Percentiles rank a stretch among this genome's conserved stretches.
phyloP scores from a whole-genome alignment of 2,888 invertebrate genomes.

The Drosophila mercatorum region DNA sequence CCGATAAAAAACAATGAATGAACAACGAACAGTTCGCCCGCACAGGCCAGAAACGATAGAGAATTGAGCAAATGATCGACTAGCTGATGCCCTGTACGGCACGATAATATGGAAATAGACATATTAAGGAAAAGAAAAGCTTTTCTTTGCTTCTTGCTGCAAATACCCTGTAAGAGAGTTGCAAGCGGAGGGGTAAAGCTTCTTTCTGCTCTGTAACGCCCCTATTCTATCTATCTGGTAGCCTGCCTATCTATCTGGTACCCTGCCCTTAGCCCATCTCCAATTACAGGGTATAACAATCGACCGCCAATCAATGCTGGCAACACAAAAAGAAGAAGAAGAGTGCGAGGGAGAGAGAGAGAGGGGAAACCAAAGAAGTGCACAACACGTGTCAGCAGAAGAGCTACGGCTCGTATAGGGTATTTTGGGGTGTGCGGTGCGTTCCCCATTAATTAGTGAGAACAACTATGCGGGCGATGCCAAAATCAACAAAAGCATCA shows the following conservation, averaged over 20 bases:
- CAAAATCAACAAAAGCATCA: slow-evolving; percentile 15
- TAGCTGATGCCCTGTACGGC: slow-evolving; percentile 8
- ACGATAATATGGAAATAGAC: background rate
- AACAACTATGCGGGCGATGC: slow-evolving; percentile 27
- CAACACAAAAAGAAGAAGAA: background rate
- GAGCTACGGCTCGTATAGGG: background rate
- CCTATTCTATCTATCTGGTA: too few species aligned
- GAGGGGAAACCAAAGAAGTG: slow-evolving; percentile 27
- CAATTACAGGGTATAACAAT: slow-evolving; percentile 38
- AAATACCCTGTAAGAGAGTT: too few species aligned
- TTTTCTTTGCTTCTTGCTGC: background rate
- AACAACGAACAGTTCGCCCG: slow-evolving; percentile 2
- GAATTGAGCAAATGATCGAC: background rate
- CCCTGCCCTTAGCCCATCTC: background rate
- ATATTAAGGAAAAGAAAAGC: background rate
- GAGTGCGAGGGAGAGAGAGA: background rate
- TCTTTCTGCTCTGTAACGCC: too few species aligned
- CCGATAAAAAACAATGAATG: slow-evolving; percentile 48
- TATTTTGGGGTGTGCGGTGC: background rate
- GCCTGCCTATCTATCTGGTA: too few species aligned
- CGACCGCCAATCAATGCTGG: slow-evolving; percentile 65
- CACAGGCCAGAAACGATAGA: background rate
- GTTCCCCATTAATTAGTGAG: slow-evolving; percentile 49
- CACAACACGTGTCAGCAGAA: slow-evolving; percentile 9
- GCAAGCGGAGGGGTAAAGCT: too few species aligned